Evolutionary conservation across 2,888 invertebrate species (phyloP), one percentile per base, ranked within the genome.

Genomic region (Zeuzera pyrina): DNA sequence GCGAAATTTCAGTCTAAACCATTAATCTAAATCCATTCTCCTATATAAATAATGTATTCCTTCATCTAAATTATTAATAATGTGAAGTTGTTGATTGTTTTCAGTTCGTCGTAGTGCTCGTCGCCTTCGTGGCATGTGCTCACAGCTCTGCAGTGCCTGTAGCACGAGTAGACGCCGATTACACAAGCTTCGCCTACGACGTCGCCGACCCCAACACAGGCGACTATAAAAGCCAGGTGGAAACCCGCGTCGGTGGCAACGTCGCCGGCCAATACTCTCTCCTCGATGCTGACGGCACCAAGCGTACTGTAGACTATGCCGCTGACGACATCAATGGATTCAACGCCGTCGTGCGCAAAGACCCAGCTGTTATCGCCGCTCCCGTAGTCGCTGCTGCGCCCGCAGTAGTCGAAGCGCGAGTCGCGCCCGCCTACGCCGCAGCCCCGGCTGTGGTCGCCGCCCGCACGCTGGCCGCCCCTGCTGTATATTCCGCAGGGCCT

Each of bases 171-270:
- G 86, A 84, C 58, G 50, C 61, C 45, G 79, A 78, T 63, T 78
- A 71, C 60, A 61, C 85, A 42, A 81, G 83, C 61, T 87, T 83
- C 60, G 71, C 84, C 1, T 87, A 87, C 60, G 84, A 85, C 42
- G 84, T 87, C 16, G 84, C 86, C 15, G 87, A 87, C 55, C 77
- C 81, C 45, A 57, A 77, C 60, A 87, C 86, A 35, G 86, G 87
- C 8, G 87, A 87, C 69, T 78, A 52, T 62, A 86, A 86, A 61
- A 85, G 79, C 63, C 86, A 86, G 55, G 66, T 68, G 8, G 86
- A 87, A 66, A 76, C 77, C 33, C 81, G 86, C 47, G 65, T 68
- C 28, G 86, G 86, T 22, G 86, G 85, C 45, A 57, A 62, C 34
- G 86, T 86, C 28, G 61, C 69, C 41, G 86, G 86, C 38, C 85